Conservation (phyloP, 2,113 vertebrate genomes). For the Girardinichthys multiradiatus region DNA sequence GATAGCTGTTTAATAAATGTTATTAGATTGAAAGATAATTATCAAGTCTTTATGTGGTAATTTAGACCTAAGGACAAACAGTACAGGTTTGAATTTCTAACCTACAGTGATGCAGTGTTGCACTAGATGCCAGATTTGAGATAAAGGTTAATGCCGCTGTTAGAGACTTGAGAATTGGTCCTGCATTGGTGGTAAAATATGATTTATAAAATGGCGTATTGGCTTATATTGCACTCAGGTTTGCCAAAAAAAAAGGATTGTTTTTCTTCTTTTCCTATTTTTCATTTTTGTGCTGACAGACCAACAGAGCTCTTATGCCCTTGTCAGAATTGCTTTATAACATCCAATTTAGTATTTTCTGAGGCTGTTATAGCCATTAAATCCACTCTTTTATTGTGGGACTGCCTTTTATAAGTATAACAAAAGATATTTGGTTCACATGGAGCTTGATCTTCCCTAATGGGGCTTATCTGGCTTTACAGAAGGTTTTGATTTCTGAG, state of each 20-base stretch:
- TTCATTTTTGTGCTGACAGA: conserved; percentile 4
- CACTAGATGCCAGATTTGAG: too few species aligned
- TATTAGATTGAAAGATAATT: too few species aligned
- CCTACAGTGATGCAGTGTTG: too few species aligned
- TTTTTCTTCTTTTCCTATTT: neutral
- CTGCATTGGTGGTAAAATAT: too few species aligned
- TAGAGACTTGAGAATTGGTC: too few species aligned
- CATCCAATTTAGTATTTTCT: conserved; percentile 30
- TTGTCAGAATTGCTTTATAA: conserved; percentile 16
- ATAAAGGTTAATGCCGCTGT: too few species aligned
- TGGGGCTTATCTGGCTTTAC: conserved; percentile 44
- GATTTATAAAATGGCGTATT: neutral
- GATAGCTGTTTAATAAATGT: too few species aligned
- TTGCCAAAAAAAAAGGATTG: neutral
- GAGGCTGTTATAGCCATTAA: conserved; percentile 13
- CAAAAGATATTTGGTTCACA: conserved; percentile 36
- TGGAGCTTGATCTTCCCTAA: conserved; percentile 32
- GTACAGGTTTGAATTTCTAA: too few species aligned
- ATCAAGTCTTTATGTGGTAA: too few species aligned
- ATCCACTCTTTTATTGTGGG: conserved; percentile 15
- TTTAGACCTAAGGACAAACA: too few species aligned
- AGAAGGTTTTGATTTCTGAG: conserved; percentile 26
- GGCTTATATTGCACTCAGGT: too few species aligned
- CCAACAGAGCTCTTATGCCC: conserved; percentile 14
- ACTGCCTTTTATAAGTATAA: conserved; percentile 44